Evolutionary conservation across 2,888 invertebrate genomes (phyloP).

Genomic region (Microplitis deprimator): DNA sequence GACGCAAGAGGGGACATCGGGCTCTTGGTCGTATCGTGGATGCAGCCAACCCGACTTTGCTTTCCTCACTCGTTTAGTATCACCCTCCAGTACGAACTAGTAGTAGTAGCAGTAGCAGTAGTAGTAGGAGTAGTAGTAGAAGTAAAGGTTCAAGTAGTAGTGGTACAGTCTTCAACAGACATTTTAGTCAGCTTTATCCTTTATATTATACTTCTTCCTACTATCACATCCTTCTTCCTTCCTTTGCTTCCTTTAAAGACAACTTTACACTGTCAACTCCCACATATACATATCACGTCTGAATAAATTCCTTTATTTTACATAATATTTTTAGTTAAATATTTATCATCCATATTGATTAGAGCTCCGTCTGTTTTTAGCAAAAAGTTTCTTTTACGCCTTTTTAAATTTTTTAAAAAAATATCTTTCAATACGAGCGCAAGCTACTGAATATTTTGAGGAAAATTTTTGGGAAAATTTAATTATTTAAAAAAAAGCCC

Average conservation of each 20-base stretch:
- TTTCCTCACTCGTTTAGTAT: constrained; percentile 44
- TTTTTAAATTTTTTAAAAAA: too few species aligned
- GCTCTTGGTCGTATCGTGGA: constrained; percentile 41
- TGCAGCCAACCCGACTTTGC: constrained; percentile 36
- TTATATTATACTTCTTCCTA: constrained; percentile 17
- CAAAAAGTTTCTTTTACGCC: too few species aligned
- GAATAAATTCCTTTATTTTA: constrained; percentile 2
- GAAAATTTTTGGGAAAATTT: too few species aligned
- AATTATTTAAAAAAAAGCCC: too few species aligned
- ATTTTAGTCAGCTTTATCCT: constrained; percentile 32
- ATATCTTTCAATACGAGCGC: too few species aligned
- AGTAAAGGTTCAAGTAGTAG: background rate
- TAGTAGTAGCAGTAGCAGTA: background rate
- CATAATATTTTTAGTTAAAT: background rate
- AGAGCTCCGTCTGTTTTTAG: too few species aligned
- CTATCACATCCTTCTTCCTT: constrained; percentile 35
- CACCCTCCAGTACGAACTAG: constrained; percentile 9
- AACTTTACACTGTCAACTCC: constrained; percentile 10
- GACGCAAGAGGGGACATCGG: constrained; percentile 70
- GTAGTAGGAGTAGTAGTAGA: background rate
- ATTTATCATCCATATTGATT: constrained; percentile 38
- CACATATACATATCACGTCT: constrained; percentile 6
- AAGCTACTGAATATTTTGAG: too few species aligned
- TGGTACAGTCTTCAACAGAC: constrained; percentile 4
- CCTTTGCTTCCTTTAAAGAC: constrained; percentile 34